Evolutionary conservation across 1,140 invertebrate species (phyloP), one percentile per base, ranked within the genome.

Genomic region (Rhyzopertha dominica): DNA sequence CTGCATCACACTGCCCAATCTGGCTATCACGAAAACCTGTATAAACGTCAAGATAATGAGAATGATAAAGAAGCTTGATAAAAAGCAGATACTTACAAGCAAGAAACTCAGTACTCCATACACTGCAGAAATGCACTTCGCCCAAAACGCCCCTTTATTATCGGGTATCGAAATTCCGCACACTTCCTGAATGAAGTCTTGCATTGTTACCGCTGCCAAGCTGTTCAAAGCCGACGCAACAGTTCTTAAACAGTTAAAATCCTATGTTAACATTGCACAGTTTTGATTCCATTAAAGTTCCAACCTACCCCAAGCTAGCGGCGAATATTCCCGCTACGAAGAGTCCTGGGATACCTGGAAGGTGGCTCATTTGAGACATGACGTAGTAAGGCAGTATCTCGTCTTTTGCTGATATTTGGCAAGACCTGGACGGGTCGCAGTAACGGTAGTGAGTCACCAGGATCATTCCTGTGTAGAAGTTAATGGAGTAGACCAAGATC

Each of bases 181-280:
- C 2, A 82, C 69, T 3, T 80, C 80, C 32, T 77, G 78, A 0
- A 92, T 67, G 39, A 94, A 78, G 68, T 96, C 93, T 67, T 95
- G 84, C 60, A 90, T 83, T 2, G 87, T 87, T 3, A 95, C 87
- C 0, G 93, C 91, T 0, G 92, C 83, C 31, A 96, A 67, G 0
- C 91, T 93, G 63, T 95, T 95, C 31, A 95, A 66, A 0, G 90
- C 90, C 16, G 89, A 90, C 0, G 91, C 92, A 1, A 96, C 87
- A 3, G 93, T 95, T 57, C 90, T 94, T 65, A 69, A 44, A 40
- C 8, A 18, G 14, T 35, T 35, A 34, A 39, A 13, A n/a, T 22
- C 37, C 18, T 17, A 23, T 10, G 44, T 46, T 40, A 45, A 49
- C 25, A 43, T 24, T 22, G 9, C 7, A 35, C 29, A 30, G 18